These are phyloP conservation scores for Callocephalon fimbriatum DNA, from an alignment of 2,113 vertebrate species.

Conservation along the genomic window DNA sequence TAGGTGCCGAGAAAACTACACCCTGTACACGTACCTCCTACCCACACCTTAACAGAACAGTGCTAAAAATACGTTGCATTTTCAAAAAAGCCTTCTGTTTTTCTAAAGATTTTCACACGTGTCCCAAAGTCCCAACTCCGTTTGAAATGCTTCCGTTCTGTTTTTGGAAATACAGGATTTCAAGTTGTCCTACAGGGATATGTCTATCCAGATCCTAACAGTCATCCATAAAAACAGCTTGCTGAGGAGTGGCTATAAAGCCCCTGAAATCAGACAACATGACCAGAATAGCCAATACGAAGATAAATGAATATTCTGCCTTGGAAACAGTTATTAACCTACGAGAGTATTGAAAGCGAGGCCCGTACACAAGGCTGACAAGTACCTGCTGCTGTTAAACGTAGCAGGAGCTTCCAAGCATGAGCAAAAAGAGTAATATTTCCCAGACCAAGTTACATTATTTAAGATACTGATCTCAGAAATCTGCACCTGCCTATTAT, in stretches of 20 bases:
- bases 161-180: neutral
- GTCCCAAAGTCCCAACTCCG: neutral
- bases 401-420: neutral
- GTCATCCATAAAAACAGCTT: neutral
- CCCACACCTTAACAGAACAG: neutral
- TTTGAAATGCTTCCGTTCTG: neutral
- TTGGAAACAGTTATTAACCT: neutral
- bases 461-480: neutral
- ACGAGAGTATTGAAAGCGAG: neutral
- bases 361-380: neutral
- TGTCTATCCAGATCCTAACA: neutral
- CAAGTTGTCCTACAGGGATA: neutral
- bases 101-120: neutral
- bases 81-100: neutral
- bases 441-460: neutral
- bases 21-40: rapidly evolving
- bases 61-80: neutral
- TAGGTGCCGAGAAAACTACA: neutral
- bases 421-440: neutral
- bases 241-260: neutral
- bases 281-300: neutral
- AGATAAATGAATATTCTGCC: neutral
- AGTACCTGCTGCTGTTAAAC: neutral
- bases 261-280: neutral
- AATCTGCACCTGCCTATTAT: neutral